These are phyloP conservation scores for Chrysaora quinquecirrha DNA, from an alignment of 30 jellyfish, hydroid and myxozoan genomes.

Conservation along the genomic window DNA sequence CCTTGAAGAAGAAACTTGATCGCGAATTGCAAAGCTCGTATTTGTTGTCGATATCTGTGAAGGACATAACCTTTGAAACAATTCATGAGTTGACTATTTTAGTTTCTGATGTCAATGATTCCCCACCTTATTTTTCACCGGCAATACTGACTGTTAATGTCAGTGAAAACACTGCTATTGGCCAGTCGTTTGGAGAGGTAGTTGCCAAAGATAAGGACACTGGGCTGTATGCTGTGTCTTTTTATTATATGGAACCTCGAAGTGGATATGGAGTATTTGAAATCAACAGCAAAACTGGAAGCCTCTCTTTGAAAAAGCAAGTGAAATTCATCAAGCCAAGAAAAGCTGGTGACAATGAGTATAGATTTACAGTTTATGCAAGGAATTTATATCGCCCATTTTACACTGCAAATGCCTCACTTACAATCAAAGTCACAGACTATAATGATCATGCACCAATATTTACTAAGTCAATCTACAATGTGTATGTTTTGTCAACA, in stretches of 20 bases:
- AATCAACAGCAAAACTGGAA: conserved; percentile 47
- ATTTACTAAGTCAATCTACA: conserved; percentile 27
- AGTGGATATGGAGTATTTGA: conserved; percentile 40
- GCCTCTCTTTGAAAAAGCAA: conserved; percentile 25
- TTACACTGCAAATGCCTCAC: conserved; percentile 11
- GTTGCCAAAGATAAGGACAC: conserved; percentile 49
- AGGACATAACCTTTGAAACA: conserved; percentile 33
- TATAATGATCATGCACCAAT: conserved; percentile 79
- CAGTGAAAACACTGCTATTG: conserved; percentile 40
- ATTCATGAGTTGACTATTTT: conserved; percentile 27
- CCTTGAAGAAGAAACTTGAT: conserved; percentile 30
- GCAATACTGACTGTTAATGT: conserved; percentile 19
- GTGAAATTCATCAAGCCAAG: conserved; percentile 24
- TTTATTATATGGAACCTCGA: conserved; percentile 49
- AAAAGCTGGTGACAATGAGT: conserved; percentile 1
- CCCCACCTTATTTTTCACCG: conserved; percentile 64
- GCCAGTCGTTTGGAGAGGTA: conserved; percentile 28
- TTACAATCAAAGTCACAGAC: conserved; percentile 47
- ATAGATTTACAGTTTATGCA: conserved; percentile 27
- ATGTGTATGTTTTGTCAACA: conserved; percentile 26
- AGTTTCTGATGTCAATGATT: conserved; percentile 67
- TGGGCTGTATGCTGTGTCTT: conserved; percentile 35
- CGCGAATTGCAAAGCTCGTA: conserved; percentile 35
- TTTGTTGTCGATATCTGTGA: conserved; percentile 29
- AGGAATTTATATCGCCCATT: conserved; percentile 55